A percentile compares a stretch with the other conserved stretches of the same genome.
Conservation (phyloP, 2,888 invertebrate species). For the Orthonychiurus folsomi region DNA sequence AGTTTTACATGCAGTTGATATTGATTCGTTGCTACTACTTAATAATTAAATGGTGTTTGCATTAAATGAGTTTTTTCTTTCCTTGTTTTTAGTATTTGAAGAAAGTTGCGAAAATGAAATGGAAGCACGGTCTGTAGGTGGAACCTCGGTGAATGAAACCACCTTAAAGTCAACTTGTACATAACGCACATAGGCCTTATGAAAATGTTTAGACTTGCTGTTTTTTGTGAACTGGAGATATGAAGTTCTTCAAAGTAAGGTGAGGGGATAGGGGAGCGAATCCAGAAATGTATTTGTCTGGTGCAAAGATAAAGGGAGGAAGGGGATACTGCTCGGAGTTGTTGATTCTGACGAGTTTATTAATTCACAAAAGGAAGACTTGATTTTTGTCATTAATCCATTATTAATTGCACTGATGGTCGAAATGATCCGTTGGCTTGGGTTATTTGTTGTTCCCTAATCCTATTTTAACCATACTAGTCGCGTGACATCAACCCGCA, state of each 20-base stretch:
- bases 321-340: background rate
- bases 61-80: too few relatives aligned
- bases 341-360: background rate
- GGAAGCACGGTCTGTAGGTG: background rate
- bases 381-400: background rate
- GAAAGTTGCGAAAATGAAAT: background rate
- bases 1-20: too few relatives aligned
- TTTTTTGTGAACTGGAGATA: background rate
- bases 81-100: background rate
- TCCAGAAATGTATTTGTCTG: background rate
- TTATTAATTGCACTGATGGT: background rate
- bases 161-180: background rate
- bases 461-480: conserved; percentile 1
- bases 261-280: background rate
- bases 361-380: background rate
- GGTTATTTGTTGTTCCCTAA: background rate
- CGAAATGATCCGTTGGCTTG: background rate
- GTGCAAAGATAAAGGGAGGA: background rate
- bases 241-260: too few relatives aligned
- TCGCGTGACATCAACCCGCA: background rate
- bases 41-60: too few relatives aligned
- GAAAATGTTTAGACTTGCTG: background rate
- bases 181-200: background rate
- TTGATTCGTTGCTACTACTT: too few relatives aligned
- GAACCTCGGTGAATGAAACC: background rate